Base-by-base conservation (phyloP, 2,888 invertebrate genomes). In the Alsophila aescularia region DNA sequence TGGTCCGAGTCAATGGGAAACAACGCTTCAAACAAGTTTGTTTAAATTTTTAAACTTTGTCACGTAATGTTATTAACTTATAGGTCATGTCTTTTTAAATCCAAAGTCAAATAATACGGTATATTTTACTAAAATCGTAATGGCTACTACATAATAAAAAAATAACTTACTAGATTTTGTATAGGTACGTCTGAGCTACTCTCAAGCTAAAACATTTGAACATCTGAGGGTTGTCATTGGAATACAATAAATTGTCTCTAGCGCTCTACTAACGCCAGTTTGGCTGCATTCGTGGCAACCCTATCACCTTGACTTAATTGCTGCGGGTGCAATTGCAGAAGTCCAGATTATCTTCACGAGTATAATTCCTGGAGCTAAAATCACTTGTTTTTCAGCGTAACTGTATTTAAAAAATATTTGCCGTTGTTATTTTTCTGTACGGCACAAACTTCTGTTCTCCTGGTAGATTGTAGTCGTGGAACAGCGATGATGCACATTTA, bases 221-320 rank as follows among this genome's bases (percentile, higher is more conserved):
- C 18, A 34, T 34, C 18, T 31, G 10, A 24, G 21, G 9, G 27
- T 7, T 58, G 60, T 69, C 67, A 65, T 69, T 72, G 70, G 5
- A 24, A 72, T 72, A 68, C 77, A 71, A 74, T 77, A 74, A 77
- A 78, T 77, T 75, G 72, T 52, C 54, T 57, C 49, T 49, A 8
- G 9, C 16, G 21, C 35, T 12, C 12, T 15, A 29, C 41, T 13
- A 31, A 8, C 52, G 13, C 27, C 24, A n/a, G 31, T 32, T 5
- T 15, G 34, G 24, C 27, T 18, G 40, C 40, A 18, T 37, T 27
- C 21, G 24, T 31, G 37, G 29, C 32, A 32, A 48, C 48, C 37
- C 34, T 48, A 43, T 52, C 40, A 21, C 34, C 29, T 37, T 13
- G 16, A 32, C 16, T 54, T 60, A 64, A 64, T 62, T 56, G 59